Percentiles rank a stretch among this genome's conserved stretches.
Conservation (phyloP, 1,140 invertebrate genomes). For the Pseudomyrmex pallidus region DNA sequence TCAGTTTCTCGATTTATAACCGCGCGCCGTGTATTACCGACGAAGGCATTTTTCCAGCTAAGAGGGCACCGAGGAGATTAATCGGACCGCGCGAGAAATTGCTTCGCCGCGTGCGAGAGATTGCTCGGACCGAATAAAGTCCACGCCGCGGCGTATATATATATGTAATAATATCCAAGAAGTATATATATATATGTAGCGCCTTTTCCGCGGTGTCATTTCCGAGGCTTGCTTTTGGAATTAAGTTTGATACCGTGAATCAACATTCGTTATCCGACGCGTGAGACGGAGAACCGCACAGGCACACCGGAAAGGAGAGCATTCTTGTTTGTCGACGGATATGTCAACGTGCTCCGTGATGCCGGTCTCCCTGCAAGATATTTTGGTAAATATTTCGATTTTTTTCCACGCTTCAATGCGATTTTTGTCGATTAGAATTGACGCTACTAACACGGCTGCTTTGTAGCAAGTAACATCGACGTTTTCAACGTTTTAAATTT, state of each 20-base stretch:
- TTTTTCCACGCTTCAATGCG: slow-evolving; percentile 16
- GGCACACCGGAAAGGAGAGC: slow-evolving; percentile 48
- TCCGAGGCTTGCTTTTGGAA: slow-evolving; percentile 20
- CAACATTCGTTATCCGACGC: slow-evolving; percentile 33
- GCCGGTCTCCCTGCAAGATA: slow-evolving; percentile 84
- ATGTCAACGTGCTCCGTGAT: slow-evolving; percentile 84
- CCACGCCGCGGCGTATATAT: not conserved
- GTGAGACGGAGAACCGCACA: slow-evolving; percentile 5
- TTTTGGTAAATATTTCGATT: slow-evolving; percentile 81
- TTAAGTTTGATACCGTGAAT: slow-evolving; percentile 29
- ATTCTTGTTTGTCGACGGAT: slow-evolving; percentile 39
- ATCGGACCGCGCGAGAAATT: slow-evolving; percentile 53
- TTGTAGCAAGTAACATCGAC: not conserved
- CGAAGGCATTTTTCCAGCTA: slow-evolving; percentile 10
- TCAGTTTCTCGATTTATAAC: slow-evolving; percentile 44
- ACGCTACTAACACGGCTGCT: slow-evolving; percentile 16
- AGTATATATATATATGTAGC: no score
- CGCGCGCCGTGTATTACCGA: slow-evolving; percentile 27
- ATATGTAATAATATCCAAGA: no score
- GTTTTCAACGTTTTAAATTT: not conserved
- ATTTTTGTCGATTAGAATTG: not conserved
- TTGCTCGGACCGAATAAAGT: slow-evolving; percentile 46
- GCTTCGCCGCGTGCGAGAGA: slow-evolving; percentile 42
- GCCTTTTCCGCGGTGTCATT: not conserved
- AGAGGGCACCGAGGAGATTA: slow-evolving; percentile 41